Conservation (phyloP, 1,140 invertebrate genomes). For the Pomacea maculata region DNA sequence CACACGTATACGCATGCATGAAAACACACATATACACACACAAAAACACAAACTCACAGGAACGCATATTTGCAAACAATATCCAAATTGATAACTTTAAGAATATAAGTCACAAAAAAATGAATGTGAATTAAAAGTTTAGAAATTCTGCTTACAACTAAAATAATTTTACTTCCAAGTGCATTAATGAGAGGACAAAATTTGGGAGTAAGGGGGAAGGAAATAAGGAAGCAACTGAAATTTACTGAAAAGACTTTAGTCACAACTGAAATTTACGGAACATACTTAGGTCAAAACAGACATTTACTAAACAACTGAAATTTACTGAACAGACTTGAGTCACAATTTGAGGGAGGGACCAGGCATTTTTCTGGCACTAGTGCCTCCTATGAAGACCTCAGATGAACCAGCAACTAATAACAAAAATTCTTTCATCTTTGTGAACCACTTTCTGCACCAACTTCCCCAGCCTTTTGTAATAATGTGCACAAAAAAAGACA, state of each 20-base stretch:
- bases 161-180: too few species aligned
- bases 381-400: neutral
- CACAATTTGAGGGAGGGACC: too few species aligned
- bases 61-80: neutral
- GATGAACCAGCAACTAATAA: neutral
- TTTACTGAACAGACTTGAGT: too few species aligned
- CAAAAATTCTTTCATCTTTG: neutral
- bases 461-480: too few species aligned
- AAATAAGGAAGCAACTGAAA: neutral
- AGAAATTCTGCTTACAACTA: too few species aligned
- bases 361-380: too few species aligned
- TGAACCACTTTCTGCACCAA: too few species aligned
- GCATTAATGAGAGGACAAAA: too few species aligned
- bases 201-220: neutral
- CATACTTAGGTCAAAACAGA: too few species aligned
- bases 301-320: too few species aligned
- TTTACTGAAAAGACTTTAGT: neutral
- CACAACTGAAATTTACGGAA: neutral
- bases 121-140: neutral
- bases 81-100: neutral
- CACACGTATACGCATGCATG: neutral
- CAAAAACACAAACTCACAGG: neutral
- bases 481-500: neutral
- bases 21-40: conserved; percentile 8
- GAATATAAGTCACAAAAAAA: neutral